phyloP scores from a whole-genome alignment of 2,888 invertebrate species.

The Eurytoma californica region DNA sequence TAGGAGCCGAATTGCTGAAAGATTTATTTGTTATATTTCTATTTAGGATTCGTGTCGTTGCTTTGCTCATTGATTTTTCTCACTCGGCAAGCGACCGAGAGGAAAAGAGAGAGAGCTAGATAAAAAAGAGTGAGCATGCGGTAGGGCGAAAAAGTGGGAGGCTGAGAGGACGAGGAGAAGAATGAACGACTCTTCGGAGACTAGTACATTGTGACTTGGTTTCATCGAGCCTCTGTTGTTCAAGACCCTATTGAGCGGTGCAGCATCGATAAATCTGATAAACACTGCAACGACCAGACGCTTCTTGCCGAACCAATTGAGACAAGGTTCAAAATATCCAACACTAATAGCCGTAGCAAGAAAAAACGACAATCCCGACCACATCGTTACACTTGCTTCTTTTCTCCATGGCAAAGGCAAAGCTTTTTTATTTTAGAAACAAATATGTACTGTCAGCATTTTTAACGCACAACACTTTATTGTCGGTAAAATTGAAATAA shows the following conservation, averaged over 20 bases:
- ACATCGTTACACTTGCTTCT: not conserved
- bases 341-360: constrained; percentile 1
- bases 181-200: constrained; percentile 50
- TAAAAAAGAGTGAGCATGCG: constrained; percentile 8
- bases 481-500: too few relatives aligned
- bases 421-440: too few relatives aligned
- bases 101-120: constrained; percentile 10
- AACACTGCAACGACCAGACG: constrained; percentile 44
- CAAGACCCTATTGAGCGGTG: constrained; percentile 26
- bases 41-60: constrained; percentile 52
- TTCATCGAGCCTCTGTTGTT: constrained; percentile 46
- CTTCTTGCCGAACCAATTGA: constrained; percentile 19
- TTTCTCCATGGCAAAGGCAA: too few relatives aligned
- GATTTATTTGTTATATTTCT: constrained; percentile 44
- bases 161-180: constrained; percentile 9
- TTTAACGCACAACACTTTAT: too few relatives aligned
- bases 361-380: not conserved
- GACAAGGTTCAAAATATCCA: constrained; percentile 7
- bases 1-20: constrained; percentile 45
- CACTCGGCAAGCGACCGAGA: constrained; percentile 30
- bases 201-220: constrained; percentile 41
- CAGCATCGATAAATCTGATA: constrained; percentile 47
- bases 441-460: too few relatives aligned
- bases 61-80: constrained; percentile 50
- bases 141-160: not conserved